Evolutionary conservation across 2,113 vertebrate species (phyloP), one percentile per base, ranked within the genome.

Genomic region (Bos indicus): DNA sequence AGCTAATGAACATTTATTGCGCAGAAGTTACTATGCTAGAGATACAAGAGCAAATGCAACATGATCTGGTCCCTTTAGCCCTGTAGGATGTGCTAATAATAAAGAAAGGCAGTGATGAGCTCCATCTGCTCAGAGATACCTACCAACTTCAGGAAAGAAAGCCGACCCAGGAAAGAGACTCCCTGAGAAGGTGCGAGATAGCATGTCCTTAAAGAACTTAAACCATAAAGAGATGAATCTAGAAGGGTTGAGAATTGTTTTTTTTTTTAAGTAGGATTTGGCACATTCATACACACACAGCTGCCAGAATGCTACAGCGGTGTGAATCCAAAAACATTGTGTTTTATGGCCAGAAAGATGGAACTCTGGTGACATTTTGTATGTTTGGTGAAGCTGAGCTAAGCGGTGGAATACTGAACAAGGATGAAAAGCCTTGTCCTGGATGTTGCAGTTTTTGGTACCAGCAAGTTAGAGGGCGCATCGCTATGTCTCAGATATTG

Each of bases 361-460:
- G 57, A 30, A 67, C 48, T 56, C 46, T 13, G 30, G 54, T 3
- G 12, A 33, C 2, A 6, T 33, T 33, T 17, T 40, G 15, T 54
- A 0, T 3, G 21, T 94, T 74, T 80, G 54, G 54, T 3, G 12
- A 88, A 81, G 67, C 54, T 40, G 81, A 92, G 57, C 43, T 77
- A 26, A 88, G 33, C 15, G 54, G 26, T 59, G 16, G 77, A 60
- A 26, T 48, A 71, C 2, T 15, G 95, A 95, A 48, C 46, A 90
- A 60, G 51, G 74, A 84, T 64, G 30, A 95, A 94, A 97, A 80
- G 57, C 10, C 5, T 19, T 89, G 64, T 4, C 57, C 64, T 94
- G 95, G 85, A 62, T 80, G 96, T 97, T 97, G 83, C 40, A 81
- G 28, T 52, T 98, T 97, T 96, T 74, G 64, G 93, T n/a, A 62